A percentile compares a stretch with the other conserved stretches of the same genome.
These are phyloP conservation scores for Puntigrus tetrazona DNA, from an alignment of 2,113 vertebrate species.

Conservation along the genomic window DNA sequence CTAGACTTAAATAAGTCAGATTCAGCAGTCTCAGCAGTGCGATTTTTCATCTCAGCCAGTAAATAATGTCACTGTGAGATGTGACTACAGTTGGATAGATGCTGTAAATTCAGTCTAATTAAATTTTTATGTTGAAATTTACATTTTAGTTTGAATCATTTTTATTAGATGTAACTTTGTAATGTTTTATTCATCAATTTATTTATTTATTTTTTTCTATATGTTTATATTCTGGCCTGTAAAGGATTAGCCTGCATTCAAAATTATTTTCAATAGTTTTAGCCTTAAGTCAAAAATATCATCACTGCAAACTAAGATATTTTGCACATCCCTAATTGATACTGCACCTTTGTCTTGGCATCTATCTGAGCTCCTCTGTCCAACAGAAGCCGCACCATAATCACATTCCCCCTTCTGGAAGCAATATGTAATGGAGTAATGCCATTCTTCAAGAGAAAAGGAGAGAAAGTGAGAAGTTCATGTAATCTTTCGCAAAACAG, in stretches of 20 bases:
- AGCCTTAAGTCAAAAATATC: background rate
- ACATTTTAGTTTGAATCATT: background rate
- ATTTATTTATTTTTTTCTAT: background rate
- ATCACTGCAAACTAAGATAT: conserved; percentile 13
- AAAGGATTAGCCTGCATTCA: background rate
- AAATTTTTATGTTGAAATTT: background rate
- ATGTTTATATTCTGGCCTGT: background rate
- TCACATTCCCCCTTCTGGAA: conserved; percentile 91
- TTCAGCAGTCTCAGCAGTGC: conserved; percentile 44
- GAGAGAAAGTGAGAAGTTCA: background rate
- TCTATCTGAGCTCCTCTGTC: conserved; percentile 95
- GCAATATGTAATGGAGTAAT: conserved; percentile 97
- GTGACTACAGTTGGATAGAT: background rate
- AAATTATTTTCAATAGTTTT: background rate
- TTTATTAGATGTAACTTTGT: background rate
- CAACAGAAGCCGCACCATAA: conserved; percentile 97
- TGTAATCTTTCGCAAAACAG: background rate
- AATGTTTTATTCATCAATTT: background rate
- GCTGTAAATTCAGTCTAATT: background rate
- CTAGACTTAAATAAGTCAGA: conserved; percentile 52
- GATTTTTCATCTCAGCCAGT: conserved; percentile 40
- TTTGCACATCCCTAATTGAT: background rate
- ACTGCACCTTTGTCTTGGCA: conserved; percentile 89
- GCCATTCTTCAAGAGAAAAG: conserved; percentile 82
- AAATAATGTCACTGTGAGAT: conserved; percentile 32